A percentile compares a stretch with the other conserved stretches of the same genome.
Conservation (phyloP, 2,888 invertebrate genomes). For the Hedychridium roseum region DNA sequence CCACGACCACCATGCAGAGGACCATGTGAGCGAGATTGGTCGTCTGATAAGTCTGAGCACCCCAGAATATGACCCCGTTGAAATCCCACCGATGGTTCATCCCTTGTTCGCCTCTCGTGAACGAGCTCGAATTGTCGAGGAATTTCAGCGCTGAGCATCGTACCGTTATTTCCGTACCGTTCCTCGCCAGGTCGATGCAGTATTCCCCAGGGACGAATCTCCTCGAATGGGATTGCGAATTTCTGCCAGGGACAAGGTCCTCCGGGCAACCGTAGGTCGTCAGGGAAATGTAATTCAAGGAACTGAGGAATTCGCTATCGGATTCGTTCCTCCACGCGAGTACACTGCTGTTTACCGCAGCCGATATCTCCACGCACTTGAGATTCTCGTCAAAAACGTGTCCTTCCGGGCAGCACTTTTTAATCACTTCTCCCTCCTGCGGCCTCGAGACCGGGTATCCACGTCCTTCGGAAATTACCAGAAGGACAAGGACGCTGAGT, state of each 20-base stretch:
- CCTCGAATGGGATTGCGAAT: slow-evolving; percentile 3
- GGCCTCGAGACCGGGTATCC: too few species aligned
- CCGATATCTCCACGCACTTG: slow-evolving; percentile 21
- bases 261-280: neutral
- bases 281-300: too few species aligned
- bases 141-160: slow-evolving; percentile 27
- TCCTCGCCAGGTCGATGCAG: slow-evolving; percentile 33
- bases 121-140: slow-evolving; percentile 4
- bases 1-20: slow-evolving; percentile 41
- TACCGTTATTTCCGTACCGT: slow-evolving; percentile 35
- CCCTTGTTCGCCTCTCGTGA: neutral
- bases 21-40: slow-evolving; percentile 47
- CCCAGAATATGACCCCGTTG: slow-evolving; percentile 43
- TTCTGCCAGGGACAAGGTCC: neutral
- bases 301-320: too few species aligned
- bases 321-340: too few species aligned
- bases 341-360: too few species aligned
- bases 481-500: slow-evolving; percentile 3
- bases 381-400: slow-evolving; percentile 29
- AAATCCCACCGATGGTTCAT: too few species aligned
- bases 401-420: slow-evolving; percentile 36
- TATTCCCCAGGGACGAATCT: slow-evolving; percentile 10
- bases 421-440: too few species aligned
- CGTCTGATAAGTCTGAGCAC: slow-evolving; percentile 47
- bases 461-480: too few species aligned